A percentile compares a stretch with the other conserved stretches of the same genome.
Conservation (phyloP, 2,888 invertebrate genomes). For the Catocala sponsa region DNA sequence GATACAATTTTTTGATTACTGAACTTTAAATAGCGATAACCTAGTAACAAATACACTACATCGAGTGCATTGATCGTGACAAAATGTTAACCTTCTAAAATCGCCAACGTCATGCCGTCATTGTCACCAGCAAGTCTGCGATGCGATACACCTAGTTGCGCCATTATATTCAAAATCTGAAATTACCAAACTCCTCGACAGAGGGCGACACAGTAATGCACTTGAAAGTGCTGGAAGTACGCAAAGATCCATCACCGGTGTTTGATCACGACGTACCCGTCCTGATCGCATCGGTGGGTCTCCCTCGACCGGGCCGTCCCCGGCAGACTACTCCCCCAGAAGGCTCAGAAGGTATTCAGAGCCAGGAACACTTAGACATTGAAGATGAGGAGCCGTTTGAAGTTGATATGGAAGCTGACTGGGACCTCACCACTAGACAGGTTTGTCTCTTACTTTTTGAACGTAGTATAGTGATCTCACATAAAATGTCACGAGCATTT, state of each 20-base stretch:
- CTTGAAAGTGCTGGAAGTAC: slow-evolving; percentile 94
- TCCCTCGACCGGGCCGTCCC: slow-evolving; percentile 77
- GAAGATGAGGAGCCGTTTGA: slow-evolving; percentile 88
- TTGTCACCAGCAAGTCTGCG: too few relatives aligned
- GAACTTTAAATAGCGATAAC: too few relatives aligned
- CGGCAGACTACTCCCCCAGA: slow-evolving; percentile 56
- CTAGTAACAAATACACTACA: too few relatives aligned
- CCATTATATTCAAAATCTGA: too few relatives aligned
- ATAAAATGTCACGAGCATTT: too few relatives aligned
- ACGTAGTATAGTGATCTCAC: neutral
- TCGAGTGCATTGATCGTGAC: too few relatives aligned
- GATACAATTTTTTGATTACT: too few relatives aligned
- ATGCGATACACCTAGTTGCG: too few relatives aligned
- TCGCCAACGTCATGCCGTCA: too few relatives aligned
- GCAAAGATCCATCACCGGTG: slow-evolving; percentile 94
- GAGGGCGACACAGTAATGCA: slow-evolving; percentile 96
- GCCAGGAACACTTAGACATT: slow-evolving; percentile 82
- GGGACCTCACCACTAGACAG: slow-evolving; percentile 98
- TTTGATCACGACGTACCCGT: slow-evolving; percentile 97
- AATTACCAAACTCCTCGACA: slow-evolving; percentile 53
- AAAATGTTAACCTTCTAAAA: too few relatives aligned
- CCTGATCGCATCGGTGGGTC: slow-evolving; percentile 87
- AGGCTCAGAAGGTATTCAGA: slow-evolving; percentile 57
- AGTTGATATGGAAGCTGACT: slow-evolving; percentile 89
- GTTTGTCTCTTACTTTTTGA: slow-evolving; percentile 72